Conservation (phyloP, 1,140 invertebrate genomes). For the Caenorhabditis latens region DNA sequence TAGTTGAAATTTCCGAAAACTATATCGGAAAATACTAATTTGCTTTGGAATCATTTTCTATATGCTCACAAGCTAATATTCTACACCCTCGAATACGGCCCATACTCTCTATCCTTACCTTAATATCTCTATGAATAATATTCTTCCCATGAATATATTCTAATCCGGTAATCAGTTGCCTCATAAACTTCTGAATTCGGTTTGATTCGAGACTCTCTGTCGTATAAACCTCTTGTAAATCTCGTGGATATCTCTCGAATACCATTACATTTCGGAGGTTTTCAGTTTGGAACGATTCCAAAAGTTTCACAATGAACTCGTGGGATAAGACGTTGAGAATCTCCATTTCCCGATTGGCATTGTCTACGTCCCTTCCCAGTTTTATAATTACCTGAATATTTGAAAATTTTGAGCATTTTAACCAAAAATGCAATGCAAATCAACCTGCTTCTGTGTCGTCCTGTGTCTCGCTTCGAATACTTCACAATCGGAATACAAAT, state of each 20-base stretch:
- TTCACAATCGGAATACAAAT: slow-evolving; percentile 10
- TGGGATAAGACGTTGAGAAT: background rate
- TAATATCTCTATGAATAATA: slow-evolving; percentile 42
- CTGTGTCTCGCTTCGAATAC: background rate
- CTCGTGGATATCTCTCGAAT: background rate
- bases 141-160: background rate
- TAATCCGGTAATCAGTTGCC: background rate
- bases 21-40: no score
- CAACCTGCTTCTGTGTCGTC: background rate
- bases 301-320: background rate
- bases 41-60: no score
- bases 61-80: no score
- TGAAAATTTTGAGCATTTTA: background rate
- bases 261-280: background rate
- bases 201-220: background rate
- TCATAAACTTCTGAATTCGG: slow-evolving; percentile 19
- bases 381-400: background rate
- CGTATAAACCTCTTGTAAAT: background rate
- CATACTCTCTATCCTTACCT: background rate
- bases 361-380: background rate
- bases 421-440: background rate
- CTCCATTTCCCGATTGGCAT: background rate
- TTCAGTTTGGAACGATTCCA: background rate
- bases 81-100: no score
- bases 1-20: no score